Conservation (phyloP, 1,140 invertebrate genomes). For the Daktulosphaira vitifoliae region DNA sequence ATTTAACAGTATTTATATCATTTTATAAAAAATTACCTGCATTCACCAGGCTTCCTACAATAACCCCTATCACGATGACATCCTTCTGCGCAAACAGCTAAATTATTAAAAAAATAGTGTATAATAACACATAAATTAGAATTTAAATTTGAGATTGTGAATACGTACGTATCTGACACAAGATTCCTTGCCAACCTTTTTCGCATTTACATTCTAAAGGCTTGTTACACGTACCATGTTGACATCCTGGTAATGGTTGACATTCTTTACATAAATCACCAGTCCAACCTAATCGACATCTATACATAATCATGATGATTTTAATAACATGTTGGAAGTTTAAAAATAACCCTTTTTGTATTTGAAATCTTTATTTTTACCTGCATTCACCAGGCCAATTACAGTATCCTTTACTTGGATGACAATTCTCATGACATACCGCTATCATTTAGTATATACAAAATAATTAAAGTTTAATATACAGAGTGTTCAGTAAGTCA, state of each 20-base stretch:
- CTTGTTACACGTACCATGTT: constrained; percentile 70
- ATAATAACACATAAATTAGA: neutral
- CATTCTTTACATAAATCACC: constrained; percentile 71
- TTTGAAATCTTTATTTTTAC: constrained; percentile 40
- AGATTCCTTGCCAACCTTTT: constrained; percentile 75
- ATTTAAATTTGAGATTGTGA: neutral
- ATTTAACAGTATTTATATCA: too few relatives aligned
- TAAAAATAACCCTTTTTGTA: neutral
- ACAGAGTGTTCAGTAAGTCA: too few relatives aligned
- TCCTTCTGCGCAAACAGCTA: constrained; percentile 71
- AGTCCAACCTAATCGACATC: constrained; percentile 73
- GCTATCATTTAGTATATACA: constrained; percentile 46
- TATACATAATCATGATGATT: constrained; percentile 37
- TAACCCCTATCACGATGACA: constrained; percentile 76
- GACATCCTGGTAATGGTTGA: constrained; percentile 66
- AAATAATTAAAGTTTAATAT: constrained; percentile 25
- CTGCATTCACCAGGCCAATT: constrained; percentile 68
- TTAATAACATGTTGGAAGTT: neutral
- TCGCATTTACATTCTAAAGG: constrained; percentile 76
- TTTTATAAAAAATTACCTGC: too few relatives aligned
- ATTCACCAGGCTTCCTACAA: constrained; percentile 70
- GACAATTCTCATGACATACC: constrained; percentile 67
- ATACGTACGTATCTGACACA: constrained; percentile 74
- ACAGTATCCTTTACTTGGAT: constrained; percentile 71
- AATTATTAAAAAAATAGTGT: constrained; percentile 37